These are phyloP conservation scores for Homarus gammarus DNA, from an alignment of 2,888 invertebrate species.

Conservation along the genomic window DNA sequence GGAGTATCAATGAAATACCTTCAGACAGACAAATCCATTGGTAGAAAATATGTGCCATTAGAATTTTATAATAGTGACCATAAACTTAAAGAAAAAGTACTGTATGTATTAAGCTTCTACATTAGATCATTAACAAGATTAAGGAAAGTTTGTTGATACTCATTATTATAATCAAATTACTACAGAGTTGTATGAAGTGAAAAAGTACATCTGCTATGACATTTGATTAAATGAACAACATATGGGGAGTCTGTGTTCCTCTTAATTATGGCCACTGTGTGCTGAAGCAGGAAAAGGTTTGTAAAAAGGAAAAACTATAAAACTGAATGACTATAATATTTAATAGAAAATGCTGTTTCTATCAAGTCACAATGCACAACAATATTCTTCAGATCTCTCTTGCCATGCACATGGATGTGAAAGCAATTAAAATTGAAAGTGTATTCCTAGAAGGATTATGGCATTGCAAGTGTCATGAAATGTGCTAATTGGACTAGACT, in stretches of 20 bases:
- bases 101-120: neutral
- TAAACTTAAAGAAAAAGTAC: neutral
- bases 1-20: neutral
- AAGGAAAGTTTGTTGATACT: too few species aligned
- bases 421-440: slow-evolving; percentile 23
- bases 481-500: slow-evolving; percentile 40
- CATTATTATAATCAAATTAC: too few species aligned
- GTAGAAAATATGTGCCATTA: too few species aligned
- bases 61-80: too few species aligned
- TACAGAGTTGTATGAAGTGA: too few species aligned
- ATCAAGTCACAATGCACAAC: neutral
- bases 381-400: slow-evolving; percentile 23
- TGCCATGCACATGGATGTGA: slow-evolving; percentile 8
- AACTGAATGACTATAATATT: neutral
- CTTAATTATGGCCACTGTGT: too few species aligned
- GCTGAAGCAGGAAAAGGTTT: neutral
- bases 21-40: too few species aligned
- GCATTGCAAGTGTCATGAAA: slow-evolving; percentile 34
- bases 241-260: too few species aligned
- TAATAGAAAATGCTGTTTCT: neutral
- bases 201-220: too few species aligned
- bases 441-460: slow-evolving; percentile 28
- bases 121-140: neutral
- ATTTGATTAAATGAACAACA: neutral
- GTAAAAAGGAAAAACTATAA: neutral